These are phyloP conservation scores for Cygnus olor DNA, from an alignment of 2,797 vertebrate species.

Conservation along the genomic window DNA sequence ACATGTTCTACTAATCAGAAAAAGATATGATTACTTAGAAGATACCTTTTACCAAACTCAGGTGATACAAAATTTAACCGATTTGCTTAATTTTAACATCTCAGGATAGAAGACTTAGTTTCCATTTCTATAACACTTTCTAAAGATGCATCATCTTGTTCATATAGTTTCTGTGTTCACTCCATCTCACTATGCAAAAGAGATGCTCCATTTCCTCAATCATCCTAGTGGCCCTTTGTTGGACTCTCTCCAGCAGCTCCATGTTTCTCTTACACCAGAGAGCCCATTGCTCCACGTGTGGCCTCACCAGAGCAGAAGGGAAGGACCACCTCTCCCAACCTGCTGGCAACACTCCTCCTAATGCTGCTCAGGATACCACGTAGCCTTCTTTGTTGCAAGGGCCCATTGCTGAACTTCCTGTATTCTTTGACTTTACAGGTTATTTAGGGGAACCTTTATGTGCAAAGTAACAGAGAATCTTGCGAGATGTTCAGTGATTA, in stretches of 20 bases:
- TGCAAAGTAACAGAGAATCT: neutral
- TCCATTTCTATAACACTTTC: neutral
- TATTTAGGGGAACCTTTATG: neutral
- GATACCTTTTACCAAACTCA: neutral
- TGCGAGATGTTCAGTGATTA: neutral
- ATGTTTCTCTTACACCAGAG: neutral
- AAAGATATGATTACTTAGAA: neutral
- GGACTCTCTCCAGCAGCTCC: neutral
- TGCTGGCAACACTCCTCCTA: neutral
- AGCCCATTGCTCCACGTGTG: neutral
- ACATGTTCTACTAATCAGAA: neutral
- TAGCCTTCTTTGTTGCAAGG: neutral
- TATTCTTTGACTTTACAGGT: neutral
- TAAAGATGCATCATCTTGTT: neutral
- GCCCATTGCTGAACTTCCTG: neutral
- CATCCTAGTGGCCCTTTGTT: neutral
- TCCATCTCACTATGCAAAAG: neutral
- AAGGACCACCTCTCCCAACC: neutral
- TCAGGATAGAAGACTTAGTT: neutral
- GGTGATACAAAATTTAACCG: neutral
- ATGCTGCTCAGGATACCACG: neutral
- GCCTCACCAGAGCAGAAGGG: neutral
- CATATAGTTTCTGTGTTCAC: neutral
- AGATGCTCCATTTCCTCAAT: neutral
- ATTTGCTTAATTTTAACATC: neutral